A percentile compares a stretch with the other conserved stretches of the same genome.
Evolutionary conservation across 2,888 invertebrate genomes (phyloP).

Genomic region (Chloroclysta siterata): DNA sequence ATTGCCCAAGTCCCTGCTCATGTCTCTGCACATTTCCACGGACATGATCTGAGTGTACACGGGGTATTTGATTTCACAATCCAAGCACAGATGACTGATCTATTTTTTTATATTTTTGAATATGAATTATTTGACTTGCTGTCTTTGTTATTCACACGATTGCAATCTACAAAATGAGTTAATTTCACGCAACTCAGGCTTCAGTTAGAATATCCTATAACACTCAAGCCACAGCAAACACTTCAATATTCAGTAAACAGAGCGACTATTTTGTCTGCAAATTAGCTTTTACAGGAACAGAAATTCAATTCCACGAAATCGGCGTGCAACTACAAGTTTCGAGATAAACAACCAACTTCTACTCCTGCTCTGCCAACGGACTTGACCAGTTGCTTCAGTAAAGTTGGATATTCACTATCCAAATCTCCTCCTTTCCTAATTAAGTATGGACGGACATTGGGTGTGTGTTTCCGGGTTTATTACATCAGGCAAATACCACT

Average conservation of each 20-base stretch:
- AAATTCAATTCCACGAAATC: slow-evolving; percentile 18
- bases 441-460: not conserved
- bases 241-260: not conserved
- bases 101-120: too few species aligned
- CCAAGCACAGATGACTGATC: too few species aligned
- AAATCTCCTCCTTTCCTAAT: not conserved
- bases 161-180: too few species aligned
- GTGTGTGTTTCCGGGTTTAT: not conserved
- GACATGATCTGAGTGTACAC: too few species aligned
- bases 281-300: not conserved
- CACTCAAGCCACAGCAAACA: too few species aligned
- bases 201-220: too few species aligned
- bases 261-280: not conserved
- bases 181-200: too few species aligned
- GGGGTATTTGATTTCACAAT: too few species aligned
- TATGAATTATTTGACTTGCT: too few species aligned
- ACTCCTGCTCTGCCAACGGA: slow-evolving; percentile 4
- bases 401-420: not conserved
- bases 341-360: slow-evolving; percentile 9
- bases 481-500: not conserved
- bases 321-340: slow-evolving; percentile 9
- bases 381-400: slow-evolving; percentile 12
- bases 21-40: too few species aligned
- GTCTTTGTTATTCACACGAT: too few species aligned
- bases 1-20: too few species aligned